Percentiles rank a stretch among this genome's conserved stretches.
Evolutionary conservation across 2,888 invertebrate genomes (phyloP).

Genomic region (Ctena decussata): DNA sequence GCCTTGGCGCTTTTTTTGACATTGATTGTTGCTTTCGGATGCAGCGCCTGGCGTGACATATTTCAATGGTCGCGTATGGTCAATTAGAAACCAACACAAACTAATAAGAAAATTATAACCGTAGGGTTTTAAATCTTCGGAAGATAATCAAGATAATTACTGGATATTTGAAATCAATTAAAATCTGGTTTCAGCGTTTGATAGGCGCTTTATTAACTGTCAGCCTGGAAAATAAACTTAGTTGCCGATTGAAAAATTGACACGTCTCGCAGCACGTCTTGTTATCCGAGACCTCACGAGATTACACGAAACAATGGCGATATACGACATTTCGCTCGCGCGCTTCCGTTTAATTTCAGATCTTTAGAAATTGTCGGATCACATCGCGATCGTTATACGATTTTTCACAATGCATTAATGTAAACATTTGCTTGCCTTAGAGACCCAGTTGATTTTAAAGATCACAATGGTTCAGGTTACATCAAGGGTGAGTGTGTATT

Average conservation of each 20-base stretch:
- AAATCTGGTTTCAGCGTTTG: not conserved
- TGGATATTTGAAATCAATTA: constrained; percentile 1
- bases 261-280: constrained; percentile 4
- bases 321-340: not conserved
- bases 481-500: not conserved
- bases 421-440: not conserved
- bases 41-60: no score
- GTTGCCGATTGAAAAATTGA: not conserved
- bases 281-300: constrained; percentile 2
- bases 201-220: not conserved
- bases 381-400: not conserved
- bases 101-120: constrained; percentile 14
- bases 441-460: not conserved
- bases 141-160: not conserved
- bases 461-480: not conserved
- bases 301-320: not conserved
- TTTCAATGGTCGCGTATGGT: not conserved
- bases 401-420: not conserved
- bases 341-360: constrained; percentile 9
- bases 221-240: constrained; percentile 1
- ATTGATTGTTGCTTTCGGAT: no score
- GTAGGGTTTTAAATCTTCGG: constrained; percentile 6
- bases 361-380: not conserved
- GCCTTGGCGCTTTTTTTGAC: no score
- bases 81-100: constrained; percentile 1